phyloP scores from a whole-genome alignment of 2,113 vertebrate species.

The Sinocyclocheilus rhinocerous region DNA sequence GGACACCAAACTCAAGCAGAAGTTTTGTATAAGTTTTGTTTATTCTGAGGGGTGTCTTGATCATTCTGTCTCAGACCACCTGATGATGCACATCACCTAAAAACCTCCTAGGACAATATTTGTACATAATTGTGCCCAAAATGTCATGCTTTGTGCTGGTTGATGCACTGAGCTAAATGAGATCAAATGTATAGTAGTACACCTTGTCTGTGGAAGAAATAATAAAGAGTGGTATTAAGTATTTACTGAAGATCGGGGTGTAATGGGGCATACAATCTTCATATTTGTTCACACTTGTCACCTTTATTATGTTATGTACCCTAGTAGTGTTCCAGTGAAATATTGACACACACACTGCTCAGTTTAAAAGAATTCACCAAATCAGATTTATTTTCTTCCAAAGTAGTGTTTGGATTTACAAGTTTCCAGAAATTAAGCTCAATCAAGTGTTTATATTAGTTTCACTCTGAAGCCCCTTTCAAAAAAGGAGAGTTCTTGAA shows the following conservation, averaged over 20 bases:
- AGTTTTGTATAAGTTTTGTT: not conserved
- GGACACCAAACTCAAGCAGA: not conserved
- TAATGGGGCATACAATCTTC: not conserved
- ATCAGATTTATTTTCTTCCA: constrained; percentile 75
- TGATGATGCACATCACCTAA: constrained; percentile 3
- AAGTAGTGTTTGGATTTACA: constrained; percentile 74
- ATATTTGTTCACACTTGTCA: not conserved
- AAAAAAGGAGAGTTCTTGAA: constrained; percentile 60
- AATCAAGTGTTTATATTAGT: constrained; percentile 60
- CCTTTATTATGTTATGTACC: not conserved
- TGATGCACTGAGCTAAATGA: not conserved
- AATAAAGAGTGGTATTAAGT: not conserved
- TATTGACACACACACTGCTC: constrained; percentile 29
- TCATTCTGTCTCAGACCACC: too few species aligned
- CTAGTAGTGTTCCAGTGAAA: not conserved
- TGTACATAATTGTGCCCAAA: not conserved
- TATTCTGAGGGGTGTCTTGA: not conserved
- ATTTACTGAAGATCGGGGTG: not conserved
- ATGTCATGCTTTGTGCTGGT: not conserved
- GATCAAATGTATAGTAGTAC: not conserved
- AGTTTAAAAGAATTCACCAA: constrained; percentile 71
- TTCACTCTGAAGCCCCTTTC: constrained; percentile 64
- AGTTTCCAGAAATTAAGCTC: constrained; percentile 70
- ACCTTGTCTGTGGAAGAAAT: not conserved
- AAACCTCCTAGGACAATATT: not conserved